Percentiles rank a stretch among this genome's conserved stretches.
Evolutionary conservation across 2,888 invertebrate species (phyloP).

Genomic region (Gastrophysa polygoni): DNA sequence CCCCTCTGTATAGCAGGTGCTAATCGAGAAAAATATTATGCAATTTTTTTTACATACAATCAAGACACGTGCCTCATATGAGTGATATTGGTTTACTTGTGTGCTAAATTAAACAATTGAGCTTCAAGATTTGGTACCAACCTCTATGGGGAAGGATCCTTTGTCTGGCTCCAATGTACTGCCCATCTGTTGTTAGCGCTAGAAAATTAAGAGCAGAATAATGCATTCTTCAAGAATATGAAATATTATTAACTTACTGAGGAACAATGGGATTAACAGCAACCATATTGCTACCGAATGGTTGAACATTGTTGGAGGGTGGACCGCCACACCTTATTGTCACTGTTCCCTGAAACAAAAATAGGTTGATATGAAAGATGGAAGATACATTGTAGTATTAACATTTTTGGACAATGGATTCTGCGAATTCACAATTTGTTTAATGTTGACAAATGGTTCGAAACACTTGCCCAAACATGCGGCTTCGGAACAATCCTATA

Average conservation of each 20-base stretch:
- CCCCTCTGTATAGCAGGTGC: constrained; percentile 50
- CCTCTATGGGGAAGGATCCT: constrained; percentile 50
- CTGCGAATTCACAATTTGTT: no score
- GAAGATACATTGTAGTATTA: no score
- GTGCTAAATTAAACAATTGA: no score
- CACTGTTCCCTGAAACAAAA: constrained; percentile 11
- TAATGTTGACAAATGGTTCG: neutral
- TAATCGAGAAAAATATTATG: constrained; percentile 29
- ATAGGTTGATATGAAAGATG: no score
- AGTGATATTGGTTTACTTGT: neutral
- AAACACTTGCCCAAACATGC: neutral
- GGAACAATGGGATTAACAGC: constrained; percentile 30
- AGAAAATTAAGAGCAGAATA: constrained; percentile 6
- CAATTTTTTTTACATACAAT: neutral
- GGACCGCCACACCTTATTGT: neutral
- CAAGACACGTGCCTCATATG: no score
- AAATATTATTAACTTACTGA: constrained; percentile 29
- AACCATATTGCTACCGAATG: constrained; percentile 31
- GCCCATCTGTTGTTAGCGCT: constrained; percentile 32
- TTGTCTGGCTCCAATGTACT: constrained; percentile 44
- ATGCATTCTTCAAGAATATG: neutral
- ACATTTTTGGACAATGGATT: no score
- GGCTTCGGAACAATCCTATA: neutral
- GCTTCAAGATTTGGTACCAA: no score
- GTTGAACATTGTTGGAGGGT: constrained; percentile 26